Base-by-base conservation (phyloP, 2,888 invertebrate genomes). In the Drosophila villosipedis region DNA sequence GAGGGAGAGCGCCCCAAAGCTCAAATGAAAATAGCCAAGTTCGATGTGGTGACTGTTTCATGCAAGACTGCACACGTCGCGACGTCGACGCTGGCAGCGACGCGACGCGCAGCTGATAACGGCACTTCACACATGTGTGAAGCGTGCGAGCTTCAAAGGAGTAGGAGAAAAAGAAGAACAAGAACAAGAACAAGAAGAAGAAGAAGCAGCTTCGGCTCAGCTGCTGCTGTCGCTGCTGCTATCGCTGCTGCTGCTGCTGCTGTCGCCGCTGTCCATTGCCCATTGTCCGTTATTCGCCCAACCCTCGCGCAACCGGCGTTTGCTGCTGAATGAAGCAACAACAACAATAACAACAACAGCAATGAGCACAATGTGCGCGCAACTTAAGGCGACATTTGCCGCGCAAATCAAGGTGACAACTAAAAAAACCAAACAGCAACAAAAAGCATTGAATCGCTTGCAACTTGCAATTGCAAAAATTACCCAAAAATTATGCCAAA, bases 1-100 rank as follows among this genome's bases (percentile, higher is more conserved):
- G 67, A 43, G 60, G 47, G 54, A 41, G 73, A 31, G 54, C 47
- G 58, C 35, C 57, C 22, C 59, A 53, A 78, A 67, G 76, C 67
- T 78, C 50, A 79, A 80, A 81, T 79, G 81, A 70, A 80, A 80
- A 81, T 70, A 70, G 79, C 71, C 80, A 78, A 82, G 80, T 81
- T 69, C 72, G 74, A 76, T 74, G 76, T 68, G 79, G 73, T 76
- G 80, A 58, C 68, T 75, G 68, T 68, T 77, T 73, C 73, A 79
- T 62, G 66, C 58, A 60, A 71, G 57, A 76, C 73, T 76, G 78
- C 76, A 78, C 78, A 70, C 62, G 61, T 52, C 72, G 61, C 59
- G 47, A 19, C 72, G 72, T 35, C 54, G 31, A 55, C 66, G 66
- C 10, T 10, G 30, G 49, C 81, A 53, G 77, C 74, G 62, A 33